phyloP scores from a whole-genome alignment of 1,140 invertebrate genomes.

The Atta cephalotes region DNA sequence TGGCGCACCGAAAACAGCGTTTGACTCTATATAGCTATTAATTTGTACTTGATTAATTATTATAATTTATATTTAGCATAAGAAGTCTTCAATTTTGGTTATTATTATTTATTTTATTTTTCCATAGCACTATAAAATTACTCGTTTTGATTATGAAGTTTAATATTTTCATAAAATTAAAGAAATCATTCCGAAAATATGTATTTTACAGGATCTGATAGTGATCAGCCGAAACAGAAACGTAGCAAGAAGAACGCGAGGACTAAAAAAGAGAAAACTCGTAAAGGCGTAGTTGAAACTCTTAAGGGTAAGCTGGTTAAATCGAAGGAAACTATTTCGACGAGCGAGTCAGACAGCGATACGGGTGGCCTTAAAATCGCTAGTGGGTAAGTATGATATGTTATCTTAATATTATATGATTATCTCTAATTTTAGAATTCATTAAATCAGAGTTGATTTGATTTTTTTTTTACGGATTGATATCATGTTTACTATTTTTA shows the following conservation, averaged over 20 bases:
- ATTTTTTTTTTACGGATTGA: neutral
- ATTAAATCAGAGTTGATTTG: slow-evolving; percentile 28
- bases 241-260: slow-evolving; percentile 85
- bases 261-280: slow-evolving; percentile 85
- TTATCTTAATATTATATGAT: slow-evolving; percentile 17
- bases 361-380: slow-evolving; percentile 88
- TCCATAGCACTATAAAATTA: neutral
- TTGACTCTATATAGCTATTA: too few relatives aligned
- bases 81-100: too few relatives aligned
- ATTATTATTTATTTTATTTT: slow-evolving; percentile 66
- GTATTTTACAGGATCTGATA: slow-evolving; percentile 87
- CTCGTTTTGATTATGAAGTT: neutral
- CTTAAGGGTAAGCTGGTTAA: slow-evolving; percentile 95
- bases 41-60: too few relatives aligned
- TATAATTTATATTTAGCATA: too few relatives aligned
- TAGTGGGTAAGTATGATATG: slow-evolving; percentile 85
- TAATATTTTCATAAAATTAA: neutral
- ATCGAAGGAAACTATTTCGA: slow-evolving; percentile 98
- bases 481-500: neutral
- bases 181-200: slow-evolving; percentile 24
- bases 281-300: slow-evolving; percentile 86
- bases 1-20: too few relatives aligned
- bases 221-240: slow-evolving; percentile 88
- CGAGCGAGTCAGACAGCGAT: slow-evolving; percentile 96
- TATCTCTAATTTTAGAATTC: slow-evolving; percentile 39